phyloP scores from a whole-genome alignment of 2,113 vertebrate species.

The Sinocyclocheilus anshuiensis region DNA sequence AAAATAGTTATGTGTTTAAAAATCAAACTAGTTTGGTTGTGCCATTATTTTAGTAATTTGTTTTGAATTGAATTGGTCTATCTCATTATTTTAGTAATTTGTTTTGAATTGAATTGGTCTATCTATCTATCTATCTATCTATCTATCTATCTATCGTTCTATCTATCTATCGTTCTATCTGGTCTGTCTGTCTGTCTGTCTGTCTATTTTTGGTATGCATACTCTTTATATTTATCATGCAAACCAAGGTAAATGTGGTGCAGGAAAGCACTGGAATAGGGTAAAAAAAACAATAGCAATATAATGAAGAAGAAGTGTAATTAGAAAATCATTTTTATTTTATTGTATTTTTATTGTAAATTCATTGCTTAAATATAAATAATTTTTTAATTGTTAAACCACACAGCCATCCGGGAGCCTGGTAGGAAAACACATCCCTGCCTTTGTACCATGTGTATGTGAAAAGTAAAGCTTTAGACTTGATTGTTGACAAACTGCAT shows the following conservation, averaged over 20 bases:
- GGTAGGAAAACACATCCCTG: neutral
- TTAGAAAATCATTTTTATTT: neutral
- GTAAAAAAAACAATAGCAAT: neutral
- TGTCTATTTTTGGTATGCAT: no score
- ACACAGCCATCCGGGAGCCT: neutral
- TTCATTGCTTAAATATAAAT: neutral
- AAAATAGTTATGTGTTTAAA: no score
- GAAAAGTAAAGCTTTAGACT: constrained; percentile 13
- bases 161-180: no score
- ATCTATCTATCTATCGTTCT: no score
- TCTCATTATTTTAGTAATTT: neutral
- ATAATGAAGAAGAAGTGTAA: neutral
- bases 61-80: no score
- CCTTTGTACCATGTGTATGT: neutral
- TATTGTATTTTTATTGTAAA: neutral
- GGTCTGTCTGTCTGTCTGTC: no score
- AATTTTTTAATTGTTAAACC: neutral
- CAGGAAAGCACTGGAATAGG: neutral
- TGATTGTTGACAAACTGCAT: constrained; percentile 1
- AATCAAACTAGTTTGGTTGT: neutral
- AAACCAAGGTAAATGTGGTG: neutral
- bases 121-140: no score
- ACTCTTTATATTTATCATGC: neutral
- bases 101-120: no score
- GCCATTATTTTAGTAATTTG: neutral